Conservation (phyloP, 2,888 invertebrate species). For the Andrena hattorfiana region DNA sequence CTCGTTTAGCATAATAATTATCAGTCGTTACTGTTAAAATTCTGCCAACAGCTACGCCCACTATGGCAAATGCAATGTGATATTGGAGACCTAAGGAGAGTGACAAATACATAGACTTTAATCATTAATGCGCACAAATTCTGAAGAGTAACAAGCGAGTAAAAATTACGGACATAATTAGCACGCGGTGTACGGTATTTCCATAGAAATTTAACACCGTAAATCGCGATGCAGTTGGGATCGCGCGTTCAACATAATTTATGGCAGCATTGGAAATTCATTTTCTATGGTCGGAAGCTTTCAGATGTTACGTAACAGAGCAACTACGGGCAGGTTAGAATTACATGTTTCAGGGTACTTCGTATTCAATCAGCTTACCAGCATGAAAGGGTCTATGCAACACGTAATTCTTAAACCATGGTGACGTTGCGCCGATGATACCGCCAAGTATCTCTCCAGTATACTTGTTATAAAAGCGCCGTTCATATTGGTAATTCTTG, state of each 20-base stretch:
- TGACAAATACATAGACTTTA: background rate
- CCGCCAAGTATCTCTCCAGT: background rate
- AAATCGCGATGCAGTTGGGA: background rate
- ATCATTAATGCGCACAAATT: background rate
- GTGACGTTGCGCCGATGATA: fast-evolving
- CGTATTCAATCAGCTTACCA: background rate
- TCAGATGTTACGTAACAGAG: background rate
- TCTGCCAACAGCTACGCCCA: conserved; percentile 38
- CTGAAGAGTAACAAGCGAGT: background rate
- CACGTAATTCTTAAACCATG: background rate
- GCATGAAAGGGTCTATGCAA: background rate
- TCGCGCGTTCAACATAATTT: background rate
- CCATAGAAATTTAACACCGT: background rate
- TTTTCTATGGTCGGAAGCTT: background rate
- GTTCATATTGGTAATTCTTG: background rate
- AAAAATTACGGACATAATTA: background rate
- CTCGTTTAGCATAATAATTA: conserved; percentile 59
- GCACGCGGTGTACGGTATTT: background rate
- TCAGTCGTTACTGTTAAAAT: conserved; percentile 31
- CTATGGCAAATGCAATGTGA: conserved; percentile 1
- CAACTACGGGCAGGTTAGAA: conserved; percentile 3
- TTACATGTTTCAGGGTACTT: background rate
- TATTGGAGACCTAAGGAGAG: background rate
- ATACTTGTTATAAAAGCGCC: background rate
- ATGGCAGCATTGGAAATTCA: background rate